Evolutionary conservation across 2,113 vertebrate species (phyloP).

Genomic region (Calonectris borealis): DNA sequence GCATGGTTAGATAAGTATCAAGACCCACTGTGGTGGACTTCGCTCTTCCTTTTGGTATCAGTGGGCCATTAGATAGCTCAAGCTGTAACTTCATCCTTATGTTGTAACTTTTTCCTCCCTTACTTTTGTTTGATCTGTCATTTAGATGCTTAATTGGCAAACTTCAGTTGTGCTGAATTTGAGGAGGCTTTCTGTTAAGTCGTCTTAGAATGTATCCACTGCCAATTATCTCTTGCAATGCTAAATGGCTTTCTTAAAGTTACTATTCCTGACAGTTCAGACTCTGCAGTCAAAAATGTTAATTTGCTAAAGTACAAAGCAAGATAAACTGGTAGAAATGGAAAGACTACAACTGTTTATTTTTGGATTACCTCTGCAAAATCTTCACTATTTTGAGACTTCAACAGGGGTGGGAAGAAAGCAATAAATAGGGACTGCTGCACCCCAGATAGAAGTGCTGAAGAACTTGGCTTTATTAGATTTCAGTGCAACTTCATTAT

Average conservation of each 20-base stretch:
- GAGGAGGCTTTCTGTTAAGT: not conserved
- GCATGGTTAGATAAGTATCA: not conserved
- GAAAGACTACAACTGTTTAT: not conserved
- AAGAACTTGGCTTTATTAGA: not conserved
- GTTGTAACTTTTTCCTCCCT: not conserved
- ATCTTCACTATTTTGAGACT: not conserved
- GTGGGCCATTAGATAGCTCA: not conserved
- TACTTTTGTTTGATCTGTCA: not conserved
- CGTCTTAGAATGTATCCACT: not conserved
- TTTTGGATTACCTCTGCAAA: not conserved
- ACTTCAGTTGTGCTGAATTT: not conserved
- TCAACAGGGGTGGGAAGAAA: not conserved
- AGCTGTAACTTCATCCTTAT: not conserved
- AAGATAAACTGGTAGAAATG: not conserved
- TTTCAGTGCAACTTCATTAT: constrained; percentile 18
- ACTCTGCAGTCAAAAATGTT: not conserved
- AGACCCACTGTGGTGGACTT: not conserved
- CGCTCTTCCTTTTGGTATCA: not conserved
- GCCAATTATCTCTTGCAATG: not conserved
- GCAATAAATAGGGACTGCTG: not conserved
- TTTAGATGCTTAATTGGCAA: not conserved
- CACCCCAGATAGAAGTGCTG: not conserved
- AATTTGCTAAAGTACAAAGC: not conserved
- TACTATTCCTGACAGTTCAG: not conserved
- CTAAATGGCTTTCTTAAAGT: not conserved